Percentiles rank a stretch among this genome's conserved stretches.
Conservation (phyloP, 1,140 invertebrate species). For the Meteorus sp. region DNA sequence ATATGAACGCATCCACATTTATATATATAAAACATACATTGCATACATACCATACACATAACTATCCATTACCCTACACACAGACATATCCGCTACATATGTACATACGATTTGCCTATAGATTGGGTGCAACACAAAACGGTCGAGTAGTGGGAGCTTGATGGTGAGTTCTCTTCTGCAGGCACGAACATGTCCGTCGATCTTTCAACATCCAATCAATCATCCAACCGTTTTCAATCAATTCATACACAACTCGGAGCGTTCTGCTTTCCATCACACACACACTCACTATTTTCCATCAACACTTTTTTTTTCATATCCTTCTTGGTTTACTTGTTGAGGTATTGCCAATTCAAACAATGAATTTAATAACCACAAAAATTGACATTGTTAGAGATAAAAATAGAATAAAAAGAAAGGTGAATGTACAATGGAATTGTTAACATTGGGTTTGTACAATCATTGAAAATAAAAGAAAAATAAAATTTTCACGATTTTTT, state of each 20-base stretch:
- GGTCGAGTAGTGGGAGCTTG: too few relatives aligned
- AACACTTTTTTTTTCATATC: too few relatives aligned
- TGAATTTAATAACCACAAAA: too few relatives aligned
- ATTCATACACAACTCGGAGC: background rate
- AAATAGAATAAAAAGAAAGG: too few relatives aligned
- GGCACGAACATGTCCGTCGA: background rate
- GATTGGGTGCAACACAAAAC: too few relatives aligned
- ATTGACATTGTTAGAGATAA: too few relatives aligned
- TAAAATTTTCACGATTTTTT: too few relatives aligned
- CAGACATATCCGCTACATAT: background rate
- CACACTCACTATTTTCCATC: background rate
- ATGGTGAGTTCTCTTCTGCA: background rate
- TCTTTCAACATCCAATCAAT: slow-evolving; percentile 24
- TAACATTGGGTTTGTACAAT: too few relatives aligned
- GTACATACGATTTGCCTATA: background rate
- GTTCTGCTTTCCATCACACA: background rate
- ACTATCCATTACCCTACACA: background rate
- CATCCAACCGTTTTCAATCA: slow-evolving; percentile 21
- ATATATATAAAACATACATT: background rate
- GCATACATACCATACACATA: background rate
- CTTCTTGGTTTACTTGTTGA: too few relatives aligned
- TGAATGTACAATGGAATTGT: too few relatives aligned
- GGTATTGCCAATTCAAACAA: too few relatives aligned
- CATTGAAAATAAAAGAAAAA: too few relatives aligned
- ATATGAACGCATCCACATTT: background rate